These are phyloP conservation scores for Caiman crocodilus DNA, from an alignment of 2,797 vertebrate species.

Conservation along the genomic window DNA sequence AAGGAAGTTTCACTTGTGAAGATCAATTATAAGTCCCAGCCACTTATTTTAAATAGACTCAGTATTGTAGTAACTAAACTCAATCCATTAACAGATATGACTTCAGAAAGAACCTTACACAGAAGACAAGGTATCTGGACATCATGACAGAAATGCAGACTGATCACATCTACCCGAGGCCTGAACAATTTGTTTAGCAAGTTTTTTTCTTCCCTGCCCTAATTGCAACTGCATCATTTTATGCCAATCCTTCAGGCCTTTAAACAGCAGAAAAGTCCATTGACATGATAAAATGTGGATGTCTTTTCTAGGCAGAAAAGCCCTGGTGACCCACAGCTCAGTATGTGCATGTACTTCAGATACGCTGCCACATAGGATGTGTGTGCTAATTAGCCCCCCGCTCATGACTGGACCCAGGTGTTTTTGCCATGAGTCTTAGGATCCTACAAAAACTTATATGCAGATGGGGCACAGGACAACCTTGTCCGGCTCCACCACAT, in stretches of 20 bases:
- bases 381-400: no score
- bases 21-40: constrained; percentile 7
- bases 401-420: no score
- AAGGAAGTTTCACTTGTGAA: not conserved
- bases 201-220: not conserved
- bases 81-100: not conserved
- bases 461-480: no score
- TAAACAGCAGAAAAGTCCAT: not conserved
- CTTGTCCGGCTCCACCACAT: no score
- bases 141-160: not conserved
- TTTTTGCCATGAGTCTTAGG: no score
- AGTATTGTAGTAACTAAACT: not conserved
- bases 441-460: no score
- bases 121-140: not conserved
- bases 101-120: not conserved
- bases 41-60: not conserved
- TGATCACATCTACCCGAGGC: not conserved
- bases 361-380: no score
- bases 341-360: no score
- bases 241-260: not conserved
- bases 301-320: not conserved
- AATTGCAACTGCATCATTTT: not conserved
- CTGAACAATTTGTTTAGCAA: not conserved
- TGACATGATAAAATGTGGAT: not conserved
- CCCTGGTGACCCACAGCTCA: not conserved